Evolutionary conservation across 2,888 invertebrate genomes (phyloP), one percentile per base, ranked within the genome.

Genomic region (Xylocampa areola): DNA sequence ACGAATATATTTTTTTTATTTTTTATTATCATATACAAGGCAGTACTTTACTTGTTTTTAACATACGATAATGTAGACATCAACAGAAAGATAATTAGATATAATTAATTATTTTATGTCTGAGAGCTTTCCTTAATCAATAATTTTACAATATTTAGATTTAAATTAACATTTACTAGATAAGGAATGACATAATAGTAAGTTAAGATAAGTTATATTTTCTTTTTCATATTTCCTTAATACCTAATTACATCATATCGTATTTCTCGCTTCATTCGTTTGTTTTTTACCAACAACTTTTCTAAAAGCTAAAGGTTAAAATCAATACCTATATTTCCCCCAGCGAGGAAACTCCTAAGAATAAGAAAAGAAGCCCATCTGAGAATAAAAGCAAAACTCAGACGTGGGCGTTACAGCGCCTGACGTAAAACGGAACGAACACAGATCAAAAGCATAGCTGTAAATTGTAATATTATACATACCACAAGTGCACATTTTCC

Each of bases 281-380:
- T 47, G 11, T 10, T 21, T 43, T 49, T 33, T 54, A 8, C 33
- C 14, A 17, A 32, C 23, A 48, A 36, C 10, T 32, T 8, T 21
- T 21, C 10, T 21, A 25, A 40, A 68, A 68, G 29, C 25, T 7
- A 45, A 54, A 53, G 32, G 54, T 47, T 47, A 50, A 63, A 68
- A 66, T 63, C 64, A 45, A 63, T 63, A 50, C 27, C 25, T 14
- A 45, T 45, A 36, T 17, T 36, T 32, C 45, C 41, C 14, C 16
- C 8, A 7, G 32, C 32, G 40, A 29, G 33, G 40, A 37, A 47
- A 49, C 32, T 49, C 14, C 11, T 32, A n/a, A 50, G 29, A 60
- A 45, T 39, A 39, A 58, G 33, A 39, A 68, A 43, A 68, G n/a
- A 36, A 44, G 7, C 6, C 10, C 36, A 27, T 13, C 17, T 11